These are phyloP conservation scores for Trachops cirrhosus DNA, from an alignment of 2,797 vertebrate species.

Conservation along the genomic window DNA sequence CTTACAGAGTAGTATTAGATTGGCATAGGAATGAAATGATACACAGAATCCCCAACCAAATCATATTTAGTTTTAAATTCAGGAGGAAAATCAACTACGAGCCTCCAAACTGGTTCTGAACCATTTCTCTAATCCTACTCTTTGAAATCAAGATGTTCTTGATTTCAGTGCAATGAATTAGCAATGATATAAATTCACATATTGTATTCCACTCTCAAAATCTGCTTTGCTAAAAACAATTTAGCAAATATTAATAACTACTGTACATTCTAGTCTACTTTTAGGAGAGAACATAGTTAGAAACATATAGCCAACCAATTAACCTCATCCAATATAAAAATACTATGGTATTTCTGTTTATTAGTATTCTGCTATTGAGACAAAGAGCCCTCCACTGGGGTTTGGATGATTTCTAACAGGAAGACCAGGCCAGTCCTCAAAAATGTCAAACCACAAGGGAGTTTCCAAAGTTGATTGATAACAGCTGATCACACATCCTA, in stretches of 20 bases:
- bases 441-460: constrained; percentile 59
- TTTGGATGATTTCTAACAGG: constrained; percentile 35
- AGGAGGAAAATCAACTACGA: not conserved
- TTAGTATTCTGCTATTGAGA: not conserved
- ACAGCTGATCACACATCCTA: constrained; percentile 59
- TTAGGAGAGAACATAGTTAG: not conserved
- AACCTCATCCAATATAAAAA: constrained; percentile 31
- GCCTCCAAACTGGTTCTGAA: not conserved
- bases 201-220: not conserved
- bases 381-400: constrained; percentile 10
- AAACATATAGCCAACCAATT: constrained; percentile 4
- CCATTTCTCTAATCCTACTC: not conserved
- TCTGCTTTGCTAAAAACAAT: not conserved
- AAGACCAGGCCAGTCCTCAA: constrained; percentile 49
- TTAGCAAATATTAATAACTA: not conserved
- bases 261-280: not conserved
- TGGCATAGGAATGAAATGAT: not conserved
- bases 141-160: not conserved
- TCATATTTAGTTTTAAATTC: not conserved
- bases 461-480: constrained; percentile 64
- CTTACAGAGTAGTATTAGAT: not conserved
- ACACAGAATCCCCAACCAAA: not conserved
- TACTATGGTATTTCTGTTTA: constrained; percentile 15
- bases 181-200: not conserved
- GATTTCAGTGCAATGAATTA: not conserved